Evolutionary conservation across 1,140 invertebrate species (phyloP), one percentile per base, ranked within the genome.

Genomic region (Megalopta genalis): DNA sequence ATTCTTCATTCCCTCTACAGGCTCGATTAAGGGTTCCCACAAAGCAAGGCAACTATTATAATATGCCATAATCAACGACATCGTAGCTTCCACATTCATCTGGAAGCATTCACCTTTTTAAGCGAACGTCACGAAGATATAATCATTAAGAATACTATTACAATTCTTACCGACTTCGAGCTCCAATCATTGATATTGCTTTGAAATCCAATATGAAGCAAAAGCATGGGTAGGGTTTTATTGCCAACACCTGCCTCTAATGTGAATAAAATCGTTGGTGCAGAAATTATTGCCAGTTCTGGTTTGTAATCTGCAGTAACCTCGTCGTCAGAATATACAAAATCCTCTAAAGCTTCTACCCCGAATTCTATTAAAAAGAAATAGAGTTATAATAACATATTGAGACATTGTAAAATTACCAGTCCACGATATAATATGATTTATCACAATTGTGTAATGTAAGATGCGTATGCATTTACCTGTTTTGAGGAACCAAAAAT

Each of bases 1-100:
- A 70, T 95, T 94, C 76, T 93, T 92, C 6, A 94, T 91, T 7
- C 94, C 93, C 88, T 97, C 95, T 32, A 99, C 96, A 0, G 98
- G 97, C 92, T 99, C 99, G 27, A 99, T 95, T 1, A 99, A 93
- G 1, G 98, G 98, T 93, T 99, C 99, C 99, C 99, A 99, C 49
- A 99, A 94, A 27, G 97, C 97, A 52, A 98, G 93, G 23, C 94
- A 93, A 86, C 97, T 97, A 92, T 99, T 99, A 90, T 98, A 99
- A 93, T 99, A 99, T 9, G 97, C 96, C 91, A 98, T 95, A 92
- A 97, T 95, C 80, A 99, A 88, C 25, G 95, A 95, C 90, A 98
- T 94, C 14, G 94, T 94, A 42, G 95, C 95, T 25, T 96, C 95
- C 75, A 98, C 92, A 90, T 94, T 94, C 85, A 96, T 94, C 94